These are phyloP conservation scores for Dolichallabes microphthalmus DNA, from an alignment of 2,113 vertebrate genomes.

Conservation along the genomic window DNA sequence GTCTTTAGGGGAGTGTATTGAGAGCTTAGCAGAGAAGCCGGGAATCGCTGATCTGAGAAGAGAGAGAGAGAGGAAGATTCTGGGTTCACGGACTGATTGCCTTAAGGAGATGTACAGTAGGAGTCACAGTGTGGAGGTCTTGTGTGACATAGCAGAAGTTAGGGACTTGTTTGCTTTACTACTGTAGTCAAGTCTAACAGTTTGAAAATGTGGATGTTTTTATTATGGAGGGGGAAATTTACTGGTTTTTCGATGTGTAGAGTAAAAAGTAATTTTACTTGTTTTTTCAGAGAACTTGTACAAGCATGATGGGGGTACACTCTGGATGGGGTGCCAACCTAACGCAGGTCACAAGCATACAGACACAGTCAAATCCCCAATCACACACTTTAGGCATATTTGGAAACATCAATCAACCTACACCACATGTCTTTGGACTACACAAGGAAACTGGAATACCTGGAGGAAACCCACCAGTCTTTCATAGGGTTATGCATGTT, in stretches of 20 bases:
- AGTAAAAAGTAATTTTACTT: not conserved
- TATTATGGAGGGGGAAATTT: not conserved
- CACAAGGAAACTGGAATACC: too few species aligned
- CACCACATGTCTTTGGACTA: too few species aligned
- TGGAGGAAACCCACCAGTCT: too few species aligned
- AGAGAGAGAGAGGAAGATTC: not conserved
- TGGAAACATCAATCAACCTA: too few species aligned
- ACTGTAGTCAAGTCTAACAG: not conserved
- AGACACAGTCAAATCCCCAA: too few species aligned
- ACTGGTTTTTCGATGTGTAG: not conserved
- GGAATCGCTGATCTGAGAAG: constrained; percentile 19
- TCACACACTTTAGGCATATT: too few species aligned
- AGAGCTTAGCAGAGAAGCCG: constrained; percentile 17
- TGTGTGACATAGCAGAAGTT: not conserved
- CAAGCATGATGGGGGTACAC: too few species aligned
- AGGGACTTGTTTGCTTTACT: not conserved
- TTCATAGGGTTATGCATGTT: too few species aligned
- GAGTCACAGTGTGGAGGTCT: not conserved
- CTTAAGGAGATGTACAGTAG: not conserved
- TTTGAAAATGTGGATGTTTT: not conserved
- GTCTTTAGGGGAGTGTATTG: constrained; percentile 48
- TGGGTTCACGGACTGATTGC: not conserved
- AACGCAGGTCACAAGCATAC: too few species aligned
- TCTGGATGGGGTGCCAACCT: too few species aligned
- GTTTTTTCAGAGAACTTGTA: too few species aligned